These are phyloP conservation scores for Periparus ater DNA, from an alignment of 2,797 vertebrate species.

Conservation along the genomic window DNA sequence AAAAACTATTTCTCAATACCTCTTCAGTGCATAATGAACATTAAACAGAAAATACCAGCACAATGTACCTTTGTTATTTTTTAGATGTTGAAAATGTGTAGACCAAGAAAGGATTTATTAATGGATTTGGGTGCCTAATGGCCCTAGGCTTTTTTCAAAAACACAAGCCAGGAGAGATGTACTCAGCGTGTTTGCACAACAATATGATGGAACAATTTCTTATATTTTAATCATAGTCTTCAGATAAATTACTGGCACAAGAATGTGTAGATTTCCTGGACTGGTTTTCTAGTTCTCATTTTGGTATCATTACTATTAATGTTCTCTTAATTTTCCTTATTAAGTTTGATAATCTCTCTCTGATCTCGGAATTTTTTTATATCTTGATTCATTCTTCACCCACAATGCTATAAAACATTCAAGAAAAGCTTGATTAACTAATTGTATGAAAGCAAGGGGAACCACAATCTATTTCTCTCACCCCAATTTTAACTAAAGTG, in stretches of 20 bases:
- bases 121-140: background rate
- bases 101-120: constrained; percentile 18
- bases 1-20: constrained; percentile 52
- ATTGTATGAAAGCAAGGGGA: background rate
- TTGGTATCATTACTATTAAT: constrained; percentile 20
- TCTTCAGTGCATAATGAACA: constrained; percentile 14
- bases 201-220: background rate
- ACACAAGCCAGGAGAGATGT: background rate
- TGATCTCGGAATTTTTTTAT: background rate
- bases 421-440: background rate
- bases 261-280: constrained; percentile 3
- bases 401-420: background rate
- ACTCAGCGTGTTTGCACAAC: constrained; percentile 34
- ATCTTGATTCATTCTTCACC: background rate
- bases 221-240: constrained; percentile 4
- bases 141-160: constrained; percentile 26
- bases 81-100: constrained; percentile 37
- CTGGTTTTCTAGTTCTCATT: constrained; percentile 13
- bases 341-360: constrained; percentile 1
- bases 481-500: background rate
- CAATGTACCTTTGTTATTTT: constrained; percentile 28
- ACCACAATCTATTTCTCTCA: background rate
- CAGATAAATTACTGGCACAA: background rate
- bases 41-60: constrained; percentile 57
- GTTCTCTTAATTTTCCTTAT: constrained; percentile 18